A percentile compares a stretch with the other conserved stretches of the same genome.
Evolutionary conservation across 2,797 vertebrate genomes (phyloP).

Genomic region (Sparidentex hasta): DNA sequence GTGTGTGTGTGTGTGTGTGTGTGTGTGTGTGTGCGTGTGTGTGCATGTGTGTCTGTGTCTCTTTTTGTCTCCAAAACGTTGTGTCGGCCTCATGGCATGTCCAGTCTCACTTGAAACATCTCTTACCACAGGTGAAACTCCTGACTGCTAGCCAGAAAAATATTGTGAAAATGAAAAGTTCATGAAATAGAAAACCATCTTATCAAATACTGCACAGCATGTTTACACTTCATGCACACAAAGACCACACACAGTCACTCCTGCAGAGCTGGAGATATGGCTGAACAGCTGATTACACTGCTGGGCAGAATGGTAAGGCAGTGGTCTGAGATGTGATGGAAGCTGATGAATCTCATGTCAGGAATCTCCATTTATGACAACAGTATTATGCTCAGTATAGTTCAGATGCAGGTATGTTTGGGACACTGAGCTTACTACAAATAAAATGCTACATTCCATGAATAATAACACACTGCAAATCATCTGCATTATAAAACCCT

Average conservation of each 20-base stretch:
- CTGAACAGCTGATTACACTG: slow-evolving; percentile 26
- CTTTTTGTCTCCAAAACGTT: too few relatives aligned
- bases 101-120: too few relatives aligned
- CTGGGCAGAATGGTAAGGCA: slow-evolving; percentile 38
- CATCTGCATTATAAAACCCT: neutral
- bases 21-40: too few relatives aligned
- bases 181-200: neutral
- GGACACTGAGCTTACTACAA: neutral
- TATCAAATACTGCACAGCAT: neutral
- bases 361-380: slow-evolving; percentile 4
- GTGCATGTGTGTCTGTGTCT: too few relatives aligned
- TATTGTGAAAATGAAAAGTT: neutral
- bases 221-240: neutral
- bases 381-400: neutral
- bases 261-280: slow-evolving; percentile 24
- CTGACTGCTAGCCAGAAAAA: neutral
- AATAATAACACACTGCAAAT: neutral
- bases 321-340: slow-evolving; percentile 35
- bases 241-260: slow-evolving; percentile 14
- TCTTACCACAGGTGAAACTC: too few relatives aligned
- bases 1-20: too few relatives aligned
- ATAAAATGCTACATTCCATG: neutral
- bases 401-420: neutral
- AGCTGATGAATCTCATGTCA: slow-evolving; percentile 41
- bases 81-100: too few relatives aligned